Percentiles rank a stretch among this genome's conserved stretches.
phyloP scores from a whole-genome alignment of 2,888 invertebrate genomes.

The Cryptus viduatorius region DNA sequence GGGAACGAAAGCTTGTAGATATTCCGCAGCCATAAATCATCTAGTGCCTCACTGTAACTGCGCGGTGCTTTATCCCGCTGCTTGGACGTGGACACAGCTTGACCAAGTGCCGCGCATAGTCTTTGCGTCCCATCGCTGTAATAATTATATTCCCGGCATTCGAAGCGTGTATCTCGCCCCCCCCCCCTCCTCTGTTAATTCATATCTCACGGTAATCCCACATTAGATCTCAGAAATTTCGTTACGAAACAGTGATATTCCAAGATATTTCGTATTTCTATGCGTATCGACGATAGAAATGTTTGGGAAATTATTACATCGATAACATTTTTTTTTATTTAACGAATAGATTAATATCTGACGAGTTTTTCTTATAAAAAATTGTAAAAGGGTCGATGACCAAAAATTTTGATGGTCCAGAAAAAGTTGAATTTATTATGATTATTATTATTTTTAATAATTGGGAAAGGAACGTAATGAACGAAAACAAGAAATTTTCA shows the following conservation, averaged over 20 bases:
- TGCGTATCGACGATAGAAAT: background rate
- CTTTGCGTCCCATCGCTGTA: constrained; percentile 19
- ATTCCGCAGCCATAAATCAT: constrained; percentile 65
- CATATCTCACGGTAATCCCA: background rate
- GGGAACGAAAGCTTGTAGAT: constrained; percentile 51
- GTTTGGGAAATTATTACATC: background rate
- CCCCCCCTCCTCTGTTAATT: background rate
- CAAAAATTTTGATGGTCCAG: no score
- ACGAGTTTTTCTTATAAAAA: no score
- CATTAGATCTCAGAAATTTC: constrained; percentile 7
- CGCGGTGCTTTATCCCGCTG: constrained; percentile 11
- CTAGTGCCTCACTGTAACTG: constrained; percentile 15
- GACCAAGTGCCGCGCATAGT: constrained; percentile 6
- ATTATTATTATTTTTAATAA: no score
- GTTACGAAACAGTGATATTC: constrained; percentile 5
- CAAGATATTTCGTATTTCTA: background rate
- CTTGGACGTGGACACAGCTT: constrained; percentile 7
- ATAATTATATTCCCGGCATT: constrained; percentile 30
- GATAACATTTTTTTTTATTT: no score
- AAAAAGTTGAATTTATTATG: no score
- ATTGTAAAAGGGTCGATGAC: no score
- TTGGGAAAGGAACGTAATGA: no score
- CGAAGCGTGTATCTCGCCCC: background rate
- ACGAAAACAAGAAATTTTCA: no score
- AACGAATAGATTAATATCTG: background rate